A percentile compares a stretch with the other conserved stretches of the same genome.
Conservation (phyloP, 1,140 invertebrate species). For the Tetranychus cinnabarinus region DNA sequence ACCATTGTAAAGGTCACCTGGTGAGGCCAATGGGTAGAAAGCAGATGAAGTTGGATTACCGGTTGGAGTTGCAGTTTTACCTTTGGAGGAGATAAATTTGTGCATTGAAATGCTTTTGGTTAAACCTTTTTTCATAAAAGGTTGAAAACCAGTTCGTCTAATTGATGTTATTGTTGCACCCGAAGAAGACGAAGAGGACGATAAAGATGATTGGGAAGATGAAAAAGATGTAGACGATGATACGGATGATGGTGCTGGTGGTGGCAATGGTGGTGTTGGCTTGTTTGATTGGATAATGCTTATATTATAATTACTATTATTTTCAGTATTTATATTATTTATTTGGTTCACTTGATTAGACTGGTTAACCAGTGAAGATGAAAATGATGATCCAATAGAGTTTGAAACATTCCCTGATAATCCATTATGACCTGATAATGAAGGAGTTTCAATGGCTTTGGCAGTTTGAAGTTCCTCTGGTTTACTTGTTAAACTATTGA, state of each 20-base stretch:
- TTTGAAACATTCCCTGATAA: no score
- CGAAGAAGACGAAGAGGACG: neutral
- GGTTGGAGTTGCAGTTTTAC: conserved; percentile 22
- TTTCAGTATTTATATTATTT: no score
- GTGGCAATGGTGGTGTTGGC: neutral
- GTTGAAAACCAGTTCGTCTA: neutral
- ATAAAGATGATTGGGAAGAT: neutral
- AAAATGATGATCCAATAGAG: no score
- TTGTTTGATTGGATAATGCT: no score
- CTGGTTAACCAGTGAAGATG: no score
- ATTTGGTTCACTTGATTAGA: no score
- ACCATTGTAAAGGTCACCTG: neutral
- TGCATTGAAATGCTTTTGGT: conserved; percentile 40
- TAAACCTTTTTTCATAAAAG: neutral
- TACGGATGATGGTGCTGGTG: neutral
- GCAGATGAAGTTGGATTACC: neutral
- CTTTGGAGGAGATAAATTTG: conserved; percentile 43
- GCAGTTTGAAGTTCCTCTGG: no score
- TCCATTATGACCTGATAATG: no score
- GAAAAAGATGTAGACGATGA: neutral
- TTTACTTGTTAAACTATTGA: no score
- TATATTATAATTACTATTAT: no score
- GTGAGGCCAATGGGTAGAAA: neutral
- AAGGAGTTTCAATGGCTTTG: no score
- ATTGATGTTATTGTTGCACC: neutral